phyloP scores from a whole-genome alignment of 2,888 invertebrate genomes.

The Caenorhabditis sp. region DNA sequence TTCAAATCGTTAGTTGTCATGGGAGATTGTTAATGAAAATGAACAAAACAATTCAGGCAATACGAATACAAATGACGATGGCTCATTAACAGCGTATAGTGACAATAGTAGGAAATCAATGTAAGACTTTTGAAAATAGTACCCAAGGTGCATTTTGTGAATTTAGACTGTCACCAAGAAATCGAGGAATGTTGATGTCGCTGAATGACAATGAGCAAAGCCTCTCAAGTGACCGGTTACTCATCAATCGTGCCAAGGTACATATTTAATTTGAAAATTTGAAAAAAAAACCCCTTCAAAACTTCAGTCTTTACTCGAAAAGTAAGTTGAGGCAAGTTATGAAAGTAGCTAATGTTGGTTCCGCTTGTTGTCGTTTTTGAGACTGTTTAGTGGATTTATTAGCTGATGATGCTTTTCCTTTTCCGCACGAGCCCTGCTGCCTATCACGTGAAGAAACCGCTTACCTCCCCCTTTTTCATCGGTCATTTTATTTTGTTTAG shows the following conservation, averaged over 20 bases:
- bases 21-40: background rate
- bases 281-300: background rate
- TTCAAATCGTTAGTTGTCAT: constrained; percentile 52
- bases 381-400: constrained; percentile 29
- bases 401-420: constrained; percentile 35
- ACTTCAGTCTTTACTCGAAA: constrained; percentile 63
- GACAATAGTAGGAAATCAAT: constrained; percentile 57
- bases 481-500: constrained; percentile 29
- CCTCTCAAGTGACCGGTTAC: constrained; percentile 52
- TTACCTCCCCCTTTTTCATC: constrained; percentile 21
- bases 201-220: constrained; percentile 59
- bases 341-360: constrained; percentile 38
- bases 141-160: too few relatives aligned
- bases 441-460: constrained; percentile 4
- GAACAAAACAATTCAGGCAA: constrained; percentile 15
- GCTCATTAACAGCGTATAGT: constrained; percentile 33
- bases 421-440: constrained; percentile 39
- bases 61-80: constrained; percentile 34
- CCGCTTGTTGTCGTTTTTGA: constrained; percentile 47
- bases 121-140: constrained; percentile 33
- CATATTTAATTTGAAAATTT: background rate
- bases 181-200: constrained; percentile 58
- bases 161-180: constrained; percentile 59
- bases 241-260: constrained; percentile 60
- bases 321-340: constrained; percentile 61